Conservation (phyloP, 2,888 invertebrate species). For the Argyresthia goedartella region DNA sequence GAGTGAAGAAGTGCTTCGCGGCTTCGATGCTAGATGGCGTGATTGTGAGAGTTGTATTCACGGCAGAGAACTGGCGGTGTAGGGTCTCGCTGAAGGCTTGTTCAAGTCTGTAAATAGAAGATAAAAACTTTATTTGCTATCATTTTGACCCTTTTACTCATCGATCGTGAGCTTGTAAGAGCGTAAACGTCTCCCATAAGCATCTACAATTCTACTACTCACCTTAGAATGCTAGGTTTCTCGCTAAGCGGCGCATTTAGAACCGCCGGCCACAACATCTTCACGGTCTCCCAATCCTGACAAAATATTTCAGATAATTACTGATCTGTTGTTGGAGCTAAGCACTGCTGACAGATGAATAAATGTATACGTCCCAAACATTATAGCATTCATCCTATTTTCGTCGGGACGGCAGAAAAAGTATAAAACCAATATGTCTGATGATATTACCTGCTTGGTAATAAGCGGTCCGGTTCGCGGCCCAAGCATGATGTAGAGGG, state of each 20-base stretch:
- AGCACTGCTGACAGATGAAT: too few relatives aligned
- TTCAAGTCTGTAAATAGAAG: conserved; percentile 52
- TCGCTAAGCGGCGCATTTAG: conserved; percentile 74
- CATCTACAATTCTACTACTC: too few relatives aligned
- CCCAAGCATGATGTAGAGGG: conserved; percentile 81
- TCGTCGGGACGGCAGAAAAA: too few relatives aligned
- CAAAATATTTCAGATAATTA: too few relatives aligned
- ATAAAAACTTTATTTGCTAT: conserved; percentile 2
- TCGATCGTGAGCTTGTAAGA: too few relatives aligned
- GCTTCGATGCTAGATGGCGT: conserved; percentile 59
- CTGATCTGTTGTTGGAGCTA: too few relatives aligned
- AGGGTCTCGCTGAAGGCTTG: conserved; percentile 67
- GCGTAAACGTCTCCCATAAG: too few relatives aligned
- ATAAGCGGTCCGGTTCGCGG: conserved; percentile 75
- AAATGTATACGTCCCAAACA: too few relatives aligned
- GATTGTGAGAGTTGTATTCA: conserved; percentile 71
- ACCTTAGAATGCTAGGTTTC: too few relatives aligned
- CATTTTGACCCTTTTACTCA: too few relatives aligned
- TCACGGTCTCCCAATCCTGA: conserved; percentile 78
- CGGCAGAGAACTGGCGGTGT: conserved; percentile 73
- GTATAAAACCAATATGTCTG: too few relatives aligned
- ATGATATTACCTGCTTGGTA: conserved; percentile 58
- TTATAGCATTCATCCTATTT: too few relatives aligned
- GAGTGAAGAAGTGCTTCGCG: conserved; percentile 56
- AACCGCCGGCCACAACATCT: conserved; percentile 83